Conservation (phyloP, 2,797 vertebrate species). For the Malacoctenus gilli region DNA sequence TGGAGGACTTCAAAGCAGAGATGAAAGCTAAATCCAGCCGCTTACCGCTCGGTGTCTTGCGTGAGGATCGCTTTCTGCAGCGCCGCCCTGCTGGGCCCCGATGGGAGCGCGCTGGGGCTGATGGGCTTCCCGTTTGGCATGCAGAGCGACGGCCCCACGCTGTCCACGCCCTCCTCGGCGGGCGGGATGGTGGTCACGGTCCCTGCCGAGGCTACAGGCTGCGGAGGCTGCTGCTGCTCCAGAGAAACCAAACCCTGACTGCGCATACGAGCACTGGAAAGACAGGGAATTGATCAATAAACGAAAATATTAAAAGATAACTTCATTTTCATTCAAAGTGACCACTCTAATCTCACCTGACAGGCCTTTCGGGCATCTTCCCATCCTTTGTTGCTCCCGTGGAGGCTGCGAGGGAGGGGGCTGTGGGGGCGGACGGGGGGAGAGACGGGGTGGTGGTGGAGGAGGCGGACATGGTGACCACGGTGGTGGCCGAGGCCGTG, state of each 20-base stretch:
- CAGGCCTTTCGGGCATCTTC: conserved; percentile 78
- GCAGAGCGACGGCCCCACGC: conserved; percentile 86
- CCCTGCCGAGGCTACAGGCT: conserved; percentile 63
- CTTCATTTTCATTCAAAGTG: background rate
- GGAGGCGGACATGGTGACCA: conserved; percentile 82
- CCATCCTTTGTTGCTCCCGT: conserved; percentile 70
- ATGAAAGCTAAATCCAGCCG: background rate
- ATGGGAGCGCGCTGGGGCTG: conserved; percentile 85
- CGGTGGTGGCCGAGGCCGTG: conserved; percentile 65
- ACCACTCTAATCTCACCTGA: conserved; percentile 70
- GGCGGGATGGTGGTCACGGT: conserved; percentile 60
- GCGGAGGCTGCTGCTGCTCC: conserved; percentile 70
- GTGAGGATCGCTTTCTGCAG: conserved; percentile 90
- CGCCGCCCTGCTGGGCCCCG: conserved; percentile 85
- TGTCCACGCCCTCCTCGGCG: conserved; percentile 86
- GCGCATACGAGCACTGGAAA: conserved; percentile 86
- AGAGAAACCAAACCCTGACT: conserved; percentile 82
- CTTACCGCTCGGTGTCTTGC: conserved; percentile 89
- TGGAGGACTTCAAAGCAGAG: no score
- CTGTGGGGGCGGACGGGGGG: conserved; percentile 69
- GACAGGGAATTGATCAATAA: background rate
- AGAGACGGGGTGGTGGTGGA: conserved; percentile 79
- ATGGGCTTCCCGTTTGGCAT: conserved; percentile 87
- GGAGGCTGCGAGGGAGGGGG: conserved; percentile 70
- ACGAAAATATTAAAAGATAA: accelerated